Evolutionary conservation across 2,888 invertebrate species (phyloP), one percentile per base, ranked within the genome.

Genomic region (Schizotus pectinicornis): DNA sequence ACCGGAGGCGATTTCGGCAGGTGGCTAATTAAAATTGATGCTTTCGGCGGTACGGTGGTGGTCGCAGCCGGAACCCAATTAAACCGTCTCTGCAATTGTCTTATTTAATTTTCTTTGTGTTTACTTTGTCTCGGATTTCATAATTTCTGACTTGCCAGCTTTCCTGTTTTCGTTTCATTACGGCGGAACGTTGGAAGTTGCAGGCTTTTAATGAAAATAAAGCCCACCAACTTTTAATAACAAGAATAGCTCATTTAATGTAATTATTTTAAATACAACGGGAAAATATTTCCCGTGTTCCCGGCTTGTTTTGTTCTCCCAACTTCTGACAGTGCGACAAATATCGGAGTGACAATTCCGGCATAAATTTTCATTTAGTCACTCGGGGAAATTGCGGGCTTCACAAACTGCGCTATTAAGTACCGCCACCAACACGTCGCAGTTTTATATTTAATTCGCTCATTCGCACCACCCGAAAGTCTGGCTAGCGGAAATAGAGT

Each of bases 51-150:
- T 34, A 8, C 33, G 34, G 8, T 36, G 33, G 9, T 36, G 31
- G 22, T 32, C 12, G 11, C 41, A 34, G 34, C 7, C 8, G 22
- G 22, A 22, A 22, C 22, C 56, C 48, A 57, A 57, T 57, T 49
- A 56, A 43, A 11, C 38, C 43, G 34, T 37, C 31, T 37, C 31
- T 38, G 46, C 53, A 48, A 41, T 58, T 51, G 55, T 55, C 55
- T 55, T 55, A 59, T 59, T 59, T 51, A 54, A 59, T 59, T 55
- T 55, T 59, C 59, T 49, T 51, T 47, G 41, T 58, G 55, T 59
- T 59, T 55, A 59, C 59, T 59, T 55, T 55, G 54, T 54, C 55
- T 59, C 45, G 42, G 51, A 59, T 59, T 59, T 59, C 59, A 59
- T 59, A 59, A 59, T 59, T 59, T 33, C 42, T 48, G 46, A 59